These are phyloP conservation scores for Drosophila repleta DNA, from an alignment of 1,140 invertebrate species.

Conservation along the genomic window DNA sequence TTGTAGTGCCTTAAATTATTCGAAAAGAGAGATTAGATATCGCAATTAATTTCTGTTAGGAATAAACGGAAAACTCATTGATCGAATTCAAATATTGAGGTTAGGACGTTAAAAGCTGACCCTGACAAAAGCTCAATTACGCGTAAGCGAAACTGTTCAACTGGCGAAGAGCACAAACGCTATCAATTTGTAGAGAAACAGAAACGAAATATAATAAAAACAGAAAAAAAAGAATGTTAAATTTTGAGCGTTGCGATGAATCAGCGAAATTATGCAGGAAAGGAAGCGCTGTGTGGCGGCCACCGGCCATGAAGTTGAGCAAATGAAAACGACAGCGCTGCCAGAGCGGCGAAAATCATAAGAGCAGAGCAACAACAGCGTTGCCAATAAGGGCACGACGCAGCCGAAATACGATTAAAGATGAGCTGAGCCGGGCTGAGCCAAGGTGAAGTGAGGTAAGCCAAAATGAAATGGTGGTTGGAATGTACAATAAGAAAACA, in stretches of 20 bases:
- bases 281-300: constrained; percentile 42
- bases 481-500: constrained; percentile 55
- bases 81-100: too few relatives aligned
- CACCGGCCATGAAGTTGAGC: constrained; percentile 52
- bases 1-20: too few relatives aligned
- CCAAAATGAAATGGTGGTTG: constrained; percentile 30
- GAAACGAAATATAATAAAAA: constrained; percentile 9
- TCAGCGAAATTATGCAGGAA: constrained; percentile 65
- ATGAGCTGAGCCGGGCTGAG: constrained; percentile 27
- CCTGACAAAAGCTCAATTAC: too few relatives aligned
- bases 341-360: constrained; percentile 18
- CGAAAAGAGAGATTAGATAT: too few relatives aligned
- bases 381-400: constrained; percentile 20
- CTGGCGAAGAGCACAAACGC: constrained; percentile 31
- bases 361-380: background rate
- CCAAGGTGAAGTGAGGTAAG: constrained; percentile 27
- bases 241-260: constrained; percentile 50
- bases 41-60: too few relatives aligned
- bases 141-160: constrained; percentile 21
- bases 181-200: constrained; percentile 1
- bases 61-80: too few relatives aligned
- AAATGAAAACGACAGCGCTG: constrained; percentile 51
- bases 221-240: constrained; percentile 42
- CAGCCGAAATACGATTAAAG: constrained; percentile 31
- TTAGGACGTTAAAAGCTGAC: too few relatives aligned